These are phyloP conservation scores for Agonopterix subpropinquella DNA, from an alignment of 2,888 invertebrate species.

Conservation along the genomic window DNA sequence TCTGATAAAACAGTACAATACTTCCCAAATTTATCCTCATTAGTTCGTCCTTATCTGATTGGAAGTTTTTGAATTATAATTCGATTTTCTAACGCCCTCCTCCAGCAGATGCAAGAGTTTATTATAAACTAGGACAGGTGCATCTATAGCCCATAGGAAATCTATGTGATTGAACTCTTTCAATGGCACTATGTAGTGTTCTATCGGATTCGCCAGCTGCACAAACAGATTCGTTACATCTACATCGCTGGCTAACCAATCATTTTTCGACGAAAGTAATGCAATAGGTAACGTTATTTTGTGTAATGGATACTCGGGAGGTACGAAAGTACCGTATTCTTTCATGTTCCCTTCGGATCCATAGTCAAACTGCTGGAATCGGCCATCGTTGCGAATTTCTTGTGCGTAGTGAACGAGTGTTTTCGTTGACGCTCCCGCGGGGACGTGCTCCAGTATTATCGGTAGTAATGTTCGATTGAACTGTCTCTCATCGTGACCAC, in stretches of 20 bases:
- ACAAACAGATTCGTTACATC: slow-evolving; percentile 76
- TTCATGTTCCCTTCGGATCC: slow-evolving; percentile 75
- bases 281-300: slow-evolving; percentile 80
- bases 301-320: slow-evolving; percentile 79
- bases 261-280: slow-evolving; percentile 81
- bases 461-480: slow-evolving; percentile 82
- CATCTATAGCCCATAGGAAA: slow-evolving; percentile 80
- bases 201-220: slow-evolving; percentile 71
- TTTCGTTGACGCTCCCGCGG: slow-evolving; percentile 85
- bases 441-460: slow-evolving; percentile 80
- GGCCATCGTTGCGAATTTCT: slow-evolving; percentile 68
- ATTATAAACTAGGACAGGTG: slow-evolving; percentile 75
- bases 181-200: slow-evolving; percentile 76
- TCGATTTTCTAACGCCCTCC: slow-evolving; percentile 27
- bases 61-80: neutral
- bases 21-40: no score
- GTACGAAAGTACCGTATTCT: slow-evolving; percentile 72
- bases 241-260: slow-evolving; percentile 81
- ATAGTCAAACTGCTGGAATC: slow-evolving; percentile 83
- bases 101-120: slow-evolving; percentile 63
- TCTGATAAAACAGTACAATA: no score
- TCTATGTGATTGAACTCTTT: slow-evolving; percentile 84
- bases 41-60: no score
- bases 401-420: slow-evolving; percentile 83
- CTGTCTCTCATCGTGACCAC: slow-evolving; percentile 82